Evolutionary conservation across 2,888 invertebrate species (phyloP).

Genomic region (Tetragonula carbonaria): DNA sequence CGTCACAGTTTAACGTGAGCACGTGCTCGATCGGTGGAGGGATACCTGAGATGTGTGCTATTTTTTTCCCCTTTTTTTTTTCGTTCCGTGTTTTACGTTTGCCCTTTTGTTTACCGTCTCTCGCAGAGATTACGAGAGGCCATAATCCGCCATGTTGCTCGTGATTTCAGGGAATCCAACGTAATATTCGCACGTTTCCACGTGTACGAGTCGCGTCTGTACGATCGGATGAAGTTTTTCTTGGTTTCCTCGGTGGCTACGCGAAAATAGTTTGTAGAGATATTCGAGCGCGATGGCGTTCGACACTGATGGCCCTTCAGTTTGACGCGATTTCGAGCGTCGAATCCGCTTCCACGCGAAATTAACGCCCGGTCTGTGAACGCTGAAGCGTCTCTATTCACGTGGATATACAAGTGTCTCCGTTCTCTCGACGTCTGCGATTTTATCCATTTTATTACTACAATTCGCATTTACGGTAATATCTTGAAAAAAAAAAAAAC

Average conservation of each 20-base stretch:
- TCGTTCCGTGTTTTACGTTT: slow-evolving; percentile 14
- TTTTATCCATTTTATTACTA: slow-evolving; percentile 14
- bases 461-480: too few relatives aligned
- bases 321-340: slow-evolving; percentile 44
- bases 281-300: slow-evolving; percentile 28
- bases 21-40: slow-evolving; percentile 33
- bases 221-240: slow-evolving; percentile 6
- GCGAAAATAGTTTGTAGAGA: slow-evolving; percentile 28
- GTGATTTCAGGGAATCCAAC: slow-evolving; percentile 7
- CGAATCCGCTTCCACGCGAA: background rate
- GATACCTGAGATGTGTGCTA: slow-evolving; percentile 27
- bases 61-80: background rate
- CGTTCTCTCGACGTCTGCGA: background rate
- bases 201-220: background rate
- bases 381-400: slow-evolving; percentile 16
- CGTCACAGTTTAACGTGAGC: slow-evolving; percentile 37
- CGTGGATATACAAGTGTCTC: slow-evolving; percentile 17
- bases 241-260: slow-evolving; percentile 13
- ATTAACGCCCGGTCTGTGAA: slow-evolving; percentile 4
- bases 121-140: slow-evolving; percentile 23
- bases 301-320: slow-evolving; percentile 41
- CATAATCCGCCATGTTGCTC: slow-evolving; percentile 21
- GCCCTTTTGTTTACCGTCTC: slow-evolving; percentile 15
- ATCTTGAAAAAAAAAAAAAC: too few relatives aligned
- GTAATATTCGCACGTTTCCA: background rate